Percentiles rank a stretch among this genome's conserved stretches.
phyloP scores from a whole-genome alignment of 2,113 vertebrate species.

The Ceratotherium simum region DNA sequence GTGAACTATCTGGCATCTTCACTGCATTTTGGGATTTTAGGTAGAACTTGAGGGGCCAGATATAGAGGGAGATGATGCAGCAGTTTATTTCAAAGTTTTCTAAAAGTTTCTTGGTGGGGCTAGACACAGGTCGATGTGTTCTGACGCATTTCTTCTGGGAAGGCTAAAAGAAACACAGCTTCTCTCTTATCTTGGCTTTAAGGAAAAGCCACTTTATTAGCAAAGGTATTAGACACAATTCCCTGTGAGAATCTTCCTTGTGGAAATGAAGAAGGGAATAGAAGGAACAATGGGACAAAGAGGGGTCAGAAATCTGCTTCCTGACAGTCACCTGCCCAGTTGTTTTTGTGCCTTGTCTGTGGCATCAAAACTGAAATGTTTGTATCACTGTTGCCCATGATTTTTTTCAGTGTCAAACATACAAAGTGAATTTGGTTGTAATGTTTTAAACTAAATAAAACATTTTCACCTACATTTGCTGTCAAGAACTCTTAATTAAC shows the following conservation, averaged over 20 bases:
- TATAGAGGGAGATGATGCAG: not conserved
- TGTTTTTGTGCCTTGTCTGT: conserved; percentile 45
- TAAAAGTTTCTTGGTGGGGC: not conserved
- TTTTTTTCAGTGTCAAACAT: not conserved
- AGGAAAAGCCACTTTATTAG: not conserved
- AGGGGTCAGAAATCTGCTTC: not conserved
- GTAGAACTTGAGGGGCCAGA: not conserved
- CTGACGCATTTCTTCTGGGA: not conserved
- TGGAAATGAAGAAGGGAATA: not conserved
- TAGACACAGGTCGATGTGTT: not conserved
- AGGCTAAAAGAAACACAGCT: not conserved
- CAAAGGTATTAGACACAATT: not conserved
- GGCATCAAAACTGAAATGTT: conserved; percentile 17
- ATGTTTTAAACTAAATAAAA: conserved; percentile 71
- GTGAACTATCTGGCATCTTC: not conserved
- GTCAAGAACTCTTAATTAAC: conserved; percentile 9
- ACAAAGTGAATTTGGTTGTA: conserved; percentile 44
- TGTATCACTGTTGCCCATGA: not conserved
- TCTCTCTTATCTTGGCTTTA: not conserved
- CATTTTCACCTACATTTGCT: conserved; percentile 4
- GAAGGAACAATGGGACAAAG: not conserved
- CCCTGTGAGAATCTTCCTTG: not conserved
- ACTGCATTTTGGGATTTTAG: not conserved
- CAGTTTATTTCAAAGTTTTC: not conserved
- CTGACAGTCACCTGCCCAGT: not conserved